Percentiles rank a stretch among this genome's conserved stretches.
Evolutionary conservation across 2,113 vertebrate species (phyloP).

Genomic region (Caretta caretta): DNA sequence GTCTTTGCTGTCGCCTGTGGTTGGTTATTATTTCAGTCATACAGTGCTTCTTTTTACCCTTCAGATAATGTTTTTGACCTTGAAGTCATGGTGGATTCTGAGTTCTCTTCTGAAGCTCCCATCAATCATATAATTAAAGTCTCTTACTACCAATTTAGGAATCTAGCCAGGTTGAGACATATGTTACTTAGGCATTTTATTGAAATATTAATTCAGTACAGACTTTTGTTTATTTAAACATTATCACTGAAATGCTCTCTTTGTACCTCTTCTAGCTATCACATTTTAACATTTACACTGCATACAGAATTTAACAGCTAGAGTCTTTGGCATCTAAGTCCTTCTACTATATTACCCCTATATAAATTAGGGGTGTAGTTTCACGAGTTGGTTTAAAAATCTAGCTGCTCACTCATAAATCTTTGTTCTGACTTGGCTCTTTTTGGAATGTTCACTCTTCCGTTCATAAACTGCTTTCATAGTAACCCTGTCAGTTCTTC

Average conservation of each 20-base stretch:
- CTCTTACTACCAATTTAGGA: conserved; percentile 33
- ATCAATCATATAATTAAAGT: conserved; percentile 31
- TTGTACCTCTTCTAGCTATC: not conserved
- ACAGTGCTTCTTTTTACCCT: not conserved
- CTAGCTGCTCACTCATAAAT: not conserved
- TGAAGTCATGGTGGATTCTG: not conserved
- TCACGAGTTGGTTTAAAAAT: not conserved
- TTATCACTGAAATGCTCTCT: not conserved
- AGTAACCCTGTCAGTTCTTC: not conserved
- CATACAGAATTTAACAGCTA: not conserved
- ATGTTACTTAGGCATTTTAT: conserved; percentile 42
- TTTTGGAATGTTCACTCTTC: not conserved
- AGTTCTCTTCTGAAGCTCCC: not conserved
- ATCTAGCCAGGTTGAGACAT: conserved; percentile 41
- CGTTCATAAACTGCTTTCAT: not conserved
- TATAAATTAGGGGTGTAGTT: not conserved
- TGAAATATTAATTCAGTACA: conserved; percentile 16
- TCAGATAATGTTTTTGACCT: not conserved
- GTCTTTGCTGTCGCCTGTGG: not conserved
- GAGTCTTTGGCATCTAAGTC: not conserved
- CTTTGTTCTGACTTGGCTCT: not conserved
- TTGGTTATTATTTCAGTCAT: not conserved
- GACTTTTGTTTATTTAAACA: conserved; percentile 9
- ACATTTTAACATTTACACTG: not conserved
- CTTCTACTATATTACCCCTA: not conserved